A percentile compares a stretch with the other conserved stretches of the same genome.
phyloP scores from a whole-genome alignment of 1,140 invertebrate species.

The Globodera rostochiensis region DNA sequence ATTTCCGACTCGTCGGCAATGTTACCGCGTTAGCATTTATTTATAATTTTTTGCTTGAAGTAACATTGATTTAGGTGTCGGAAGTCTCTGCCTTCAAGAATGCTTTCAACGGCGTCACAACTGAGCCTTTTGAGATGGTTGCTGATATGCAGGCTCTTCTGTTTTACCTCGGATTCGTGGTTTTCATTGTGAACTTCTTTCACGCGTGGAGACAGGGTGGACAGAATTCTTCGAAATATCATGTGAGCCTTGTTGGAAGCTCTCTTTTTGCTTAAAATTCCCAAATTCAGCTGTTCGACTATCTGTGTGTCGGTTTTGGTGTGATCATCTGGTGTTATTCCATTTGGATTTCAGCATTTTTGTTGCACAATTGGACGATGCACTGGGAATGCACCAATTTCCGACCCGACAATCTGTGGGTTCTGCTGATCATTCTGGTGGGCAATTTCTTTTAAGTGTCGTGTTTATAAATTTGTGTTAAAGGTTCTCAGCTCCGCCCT shows the following conservation, averaged over 20 bases:
- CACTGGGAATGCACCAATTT: not conserved
- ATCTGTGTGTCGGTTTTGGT: not conserved
- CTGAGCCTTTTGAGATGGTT: not conserved
- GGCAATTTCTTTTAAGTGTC: not conserved
- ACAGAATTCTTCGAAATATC: not conserved
- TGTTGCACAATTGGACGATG: not conserved
- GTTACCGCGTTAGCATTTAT: not conserved
- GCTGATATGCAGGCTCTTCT: not conserved
- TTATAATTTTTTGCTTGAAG: not conserved
- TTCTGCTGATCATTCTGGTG: not conserved
- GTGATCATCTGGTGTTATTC: not conserved
- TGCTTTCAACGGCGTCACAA: not conserved
- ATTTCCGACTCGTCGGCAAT: not conserved
- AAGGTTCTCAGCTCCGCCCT: too few relatives aligned
- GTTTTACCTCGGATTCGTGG: not conserved
- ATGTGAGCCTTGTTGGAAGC: not conserved
- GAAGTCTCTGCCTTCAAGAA: not conserved
- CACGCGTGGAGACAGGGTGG: not conserved
- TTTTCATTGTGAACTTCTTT: not conserved
- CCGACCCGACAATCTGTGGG: not conserved
- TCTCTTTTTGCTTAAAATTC: not conserved
- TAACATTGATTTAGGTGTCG: not conserved
- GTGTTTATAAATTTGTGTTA: too few relatives aligned
- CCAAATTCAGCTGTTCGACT: not conserved
- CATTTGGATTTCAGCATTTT: not conserved